Evolutionary conservation across 2,113 vertebrate genomes (phyloP).

Genomic region (Cheilinus undulatus): DNA sequence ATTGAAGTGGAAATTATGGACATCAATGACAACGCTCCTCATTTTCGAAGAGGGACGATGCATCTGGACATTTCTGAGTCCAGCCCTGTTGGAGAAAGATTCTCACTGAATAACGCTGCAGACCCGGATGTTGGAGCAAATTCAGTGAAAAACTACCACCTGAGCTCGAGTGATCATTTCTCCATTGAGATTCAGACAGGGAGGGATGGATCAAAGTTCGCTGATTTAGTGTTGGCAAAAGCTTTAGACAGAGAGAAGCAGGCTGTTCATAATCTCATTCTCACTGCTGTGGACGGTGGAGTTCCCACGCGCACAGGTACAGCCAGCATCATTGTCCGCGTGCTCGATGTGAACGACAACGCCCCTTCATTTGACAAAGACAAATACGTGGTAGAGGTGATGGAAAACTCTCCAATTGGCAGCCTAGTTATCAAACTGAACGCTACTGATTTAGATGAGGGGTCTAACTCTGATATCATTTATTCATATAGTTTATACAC

Average conservation of each 20-base stretch:
- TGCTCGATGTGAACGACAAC: constrained; percentile 80
- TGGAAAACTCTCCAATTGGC: constrained; percentile 77
- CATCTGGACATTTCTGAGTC: constrained; percentile 79
- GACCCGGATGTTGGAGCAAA: constrained; percentile 77
- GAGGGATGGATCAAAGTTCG: constrained; percentile 77
- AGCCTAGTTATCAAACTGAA: constrained; percentile 69
- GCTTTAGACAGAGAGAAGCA: constrained; percentile 72
- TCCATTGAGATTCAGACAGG: constrained; percentile 73
- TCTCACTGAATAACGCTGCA: constrained; percentile 76
- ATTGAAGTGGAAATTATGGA: constrained; percentile 77
- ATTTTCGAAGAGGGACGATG: constrained; percentile 82
- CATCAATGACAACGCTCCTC: constrained; percentile 78
- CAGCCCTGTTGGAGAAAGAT: constrained; percentile 66
- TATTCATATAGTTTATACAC: constrained; percentile 84
- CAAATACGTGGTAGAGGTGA: constrained; percentile 61
- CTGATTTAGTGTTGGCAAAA: constrained; percentile 68
- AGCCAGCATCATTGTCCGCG: constrained; percentile 72
- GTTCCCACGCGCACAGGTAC: constrained; percentile 76
- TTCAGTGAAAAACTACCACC: constrained; percentile 73
- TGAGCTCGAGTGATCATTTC: constrained; percentile 74
- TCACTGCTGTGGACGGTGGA: constrained; percentile 81
- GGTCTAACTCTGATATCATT: constrained; percentile 68
- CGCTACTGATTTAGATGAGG: constrained; percentile 77
- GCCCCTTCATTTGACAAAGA: constrained; percentile 73
- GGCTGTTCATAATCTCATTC: constrained; percentile 73